A percentile compares a stretch with the other conserved stretches of the same genome.
Evolutionary conservation across 2,113 vertebrate genomes (phyloP).

Genomic region (Dissostichus mawsoni): DNA sequence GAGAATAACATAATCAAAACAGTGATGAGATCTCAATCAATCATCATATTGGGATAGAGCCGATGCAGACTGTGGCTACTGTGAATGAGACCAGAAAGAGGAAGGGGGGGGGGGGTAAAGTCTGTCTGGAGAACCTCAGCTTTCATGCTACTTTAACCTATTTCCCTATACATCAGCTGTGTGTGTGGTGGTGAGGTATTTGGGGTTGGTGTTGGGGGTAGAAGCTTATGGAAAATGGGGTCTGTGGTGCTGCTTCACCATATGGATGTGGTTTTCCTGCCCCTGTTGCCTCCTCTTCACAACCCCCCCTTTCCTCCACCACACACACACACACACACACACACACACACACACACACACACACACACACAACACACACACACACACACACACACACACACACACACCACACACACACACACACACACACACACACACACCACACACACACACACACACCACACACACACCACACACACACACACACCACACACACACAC

Average conservation of each 20-base stretch:
- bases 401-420: no score
- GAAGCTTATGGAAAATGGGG: conserved; percentile 72
- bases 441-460: no score
- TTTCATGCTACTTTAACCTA: conserved; percentile 57
- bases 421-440: no score
- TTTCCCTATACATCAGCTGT: conserved; percentile 65
- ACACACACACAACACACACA: no score
- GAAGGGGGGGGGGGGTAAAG: conserved; percentile 2
- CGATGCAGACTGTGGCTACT: conserved; percentile 40
- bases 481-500: no score
- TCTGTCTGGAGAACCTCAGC: conserved; percentile 68
- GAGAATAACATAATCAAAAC: conserved; percentile 46
- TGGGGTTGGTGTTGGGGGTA: conserved; percentile 61
- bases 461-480: no score
- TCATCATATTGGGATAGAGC: conserved; percentile 42
- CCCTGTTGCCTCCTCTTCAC: conserved; percentile 41
- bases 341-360: no score
- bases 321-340: conserved; percentile 41
- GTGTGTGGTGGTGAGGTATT: conserved; percentile 57
- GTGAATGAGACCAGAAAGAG: conserved; percentile 26
- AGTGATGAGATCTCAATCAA: conserved; percentile 45
- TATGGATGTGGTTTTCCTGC: conserved; percentile 79
- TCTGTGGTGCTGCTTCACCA: conserved; percentile 68
- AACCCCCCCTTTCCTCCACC: not conserved
- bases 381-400: no score